phyloP scores from a whole-genome alignment of 2,797 vertebrate genomes.

The Aselliscus stoliczkanus region DNA sequence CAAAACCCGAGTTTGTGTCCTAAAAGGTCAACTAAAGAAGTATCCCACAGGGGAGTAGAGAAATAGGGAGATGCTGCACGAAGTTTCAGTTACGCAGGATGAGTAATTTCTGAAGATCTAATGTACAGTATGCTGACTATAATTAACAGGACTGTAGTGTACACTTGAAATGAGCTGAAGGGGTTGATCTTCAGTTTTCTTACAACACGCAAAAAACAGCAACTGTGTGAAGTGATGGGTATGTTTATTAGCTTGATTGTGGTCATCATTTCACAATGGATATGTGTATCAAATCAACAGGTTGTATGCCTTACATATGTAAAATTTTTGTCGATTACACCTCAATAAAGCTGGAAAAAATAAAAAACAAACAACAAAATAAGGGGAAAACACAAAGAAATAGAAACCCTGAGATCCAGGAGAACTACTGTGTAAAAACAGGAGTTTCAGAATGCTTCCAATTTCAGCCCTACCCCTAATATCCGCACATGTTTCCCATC shows the following conservation, averaged over 20 bases:
- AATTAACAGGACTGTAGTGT: neutral
- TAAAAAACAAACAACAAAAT: neutral
- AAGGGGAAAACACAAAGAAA: neutral
- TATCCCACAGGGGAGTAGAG: neutral
- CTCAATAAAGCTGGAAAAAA: neutral
- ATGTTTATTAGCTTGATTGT: neutral
- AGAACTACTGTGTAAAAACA: neutral
- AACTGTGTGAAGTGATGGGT: neutral
- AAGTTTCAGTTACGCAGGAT: neutral
- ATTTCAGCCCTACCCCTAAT: neutral
- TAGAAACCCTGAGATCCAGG: neutral
- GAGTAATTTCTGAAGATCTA: neutral
- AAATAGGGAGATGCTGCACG: neutral
- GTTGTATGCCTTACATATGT: neutral
- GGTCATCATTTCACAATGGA: neutral
- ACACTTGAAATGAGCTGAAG: neutral
- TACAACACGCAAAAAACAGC: neutral
- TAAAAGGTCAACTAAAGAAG: neutral
- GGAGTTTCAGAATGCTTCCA: neutral
- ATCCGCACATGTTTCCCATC: neutral
- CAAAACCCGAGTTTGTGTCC: neutral
- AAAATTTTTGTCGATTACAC: neutral
- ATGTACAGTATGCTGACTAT: neutral
- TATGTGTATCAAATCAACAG: neutral
- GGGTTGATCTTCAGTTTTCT: neutral